These are phyloP conservation scores for Anoura caudifer DNA, from an alignment of 2,113 vertebrate genomes.

Conservation along the genomic window DNA sequence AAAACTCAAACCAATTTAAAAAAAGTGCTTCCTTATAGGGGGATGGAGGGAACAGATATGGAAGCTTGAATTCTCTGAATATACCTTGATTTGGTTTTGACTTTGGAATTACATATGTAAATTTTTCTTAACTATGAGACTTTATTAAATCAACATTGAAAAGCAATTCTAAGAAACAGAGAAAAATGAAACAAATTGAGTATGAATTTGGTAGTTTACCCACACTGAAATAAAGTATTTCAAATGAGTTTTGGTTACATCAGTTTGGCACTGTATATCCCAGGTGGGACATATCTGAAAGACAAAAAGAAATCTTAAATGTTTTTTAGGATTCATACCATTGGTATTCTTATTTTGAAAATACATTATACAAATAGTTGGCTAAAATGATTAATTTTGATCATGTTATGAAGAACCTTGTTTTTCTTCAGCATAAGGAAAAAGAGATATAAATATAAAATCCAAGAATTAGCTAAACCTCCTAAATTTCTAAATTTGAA, in stretches of 20 bases:
- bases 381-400: neutral
- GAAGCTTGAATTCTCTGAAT: neutral
- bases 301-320: neutral
- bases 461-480: neutral
- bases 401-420: neutral
- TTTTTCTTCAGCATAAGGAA: neutral
- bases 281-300: neutral
- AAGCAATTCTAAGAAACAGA: neutral
- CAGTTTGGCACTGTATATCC: neutral
- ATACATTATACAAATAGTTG: neutral
- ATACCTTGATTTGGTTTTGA: neutral
- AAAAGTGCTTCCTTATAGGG: neutral
- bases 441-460: neutral
- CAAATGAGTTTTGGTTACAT: neutral
- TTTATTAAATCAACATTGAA: conserved; percentile 8
- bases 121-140: neutral
- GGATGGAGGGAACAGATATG: too few species aligned
- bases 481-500: neutral
- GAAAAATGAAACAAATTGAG: neutral
- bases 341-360: neutral
- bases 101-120: neutral
- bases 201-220: neutral
- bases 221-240: neutral
- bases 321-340: neutral
- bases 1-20: neutral